Conservation (phyloP, 2,113 vertebrate species). For the Mus musculus region DNA sequence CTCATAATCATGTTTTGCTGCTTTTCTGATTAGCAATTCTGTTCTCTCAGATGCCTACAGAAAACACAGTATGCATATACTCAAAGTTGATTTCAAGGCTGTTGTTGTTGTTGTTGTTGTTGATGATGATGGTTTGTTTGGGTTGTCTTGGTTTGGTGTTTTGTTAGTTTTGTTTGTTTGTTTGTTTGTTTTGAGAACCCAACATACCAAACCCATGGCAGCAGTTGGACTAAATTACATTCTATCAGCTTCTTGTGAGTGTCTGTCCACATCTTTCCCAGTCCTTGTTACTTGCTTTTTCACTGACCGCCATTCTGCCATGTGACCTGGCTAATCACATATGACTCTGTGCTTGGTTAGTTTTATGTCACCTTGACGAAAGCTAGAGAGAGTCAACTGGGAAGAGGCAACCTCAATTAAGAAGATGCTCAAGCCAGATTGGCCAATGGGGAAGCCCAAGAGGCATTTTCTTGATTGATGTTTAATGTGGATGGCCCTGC, state of each 20-base stretch:
- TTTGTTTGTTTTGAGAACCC: neutral
- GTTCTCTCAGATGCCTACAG: neutral
- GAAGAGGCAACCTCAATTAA: neutral
- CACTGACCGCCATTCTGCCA: no score
- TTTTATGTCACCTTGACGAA: neutral
- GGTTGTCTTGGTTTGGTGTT: no score
- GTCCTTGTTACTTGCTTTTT: neutral
- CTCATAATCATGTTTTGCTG: neutral
- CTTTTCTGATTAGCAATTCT: neutral
- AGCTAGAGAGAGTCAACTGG: neutral
- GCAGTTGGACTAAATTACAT: neutral
- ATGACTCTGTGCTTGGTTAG: neutral
- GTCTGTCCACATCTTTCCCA: no score
- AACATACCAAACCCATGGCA: neutral
- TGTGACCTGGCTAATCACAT: neutral
- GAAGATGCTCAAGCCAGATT: neutral
- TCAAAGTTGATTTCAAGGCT: neutral
- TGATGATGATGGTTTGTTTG: no score
- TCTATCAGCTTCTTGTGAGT: neutral
- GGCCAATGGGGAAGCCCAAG: neutral
- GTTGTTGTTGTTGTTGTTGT: no score
- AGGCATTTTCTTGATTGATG: neutral
- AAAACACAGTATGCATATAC: fast-evolving
- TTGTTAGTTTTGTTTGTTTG: no score
- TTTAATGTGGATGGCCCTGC: neutral